Evolutionary conservation across 1,140 invertebrate genomes (phyloP).

Genomic region (Homarus americanus): DNA sequence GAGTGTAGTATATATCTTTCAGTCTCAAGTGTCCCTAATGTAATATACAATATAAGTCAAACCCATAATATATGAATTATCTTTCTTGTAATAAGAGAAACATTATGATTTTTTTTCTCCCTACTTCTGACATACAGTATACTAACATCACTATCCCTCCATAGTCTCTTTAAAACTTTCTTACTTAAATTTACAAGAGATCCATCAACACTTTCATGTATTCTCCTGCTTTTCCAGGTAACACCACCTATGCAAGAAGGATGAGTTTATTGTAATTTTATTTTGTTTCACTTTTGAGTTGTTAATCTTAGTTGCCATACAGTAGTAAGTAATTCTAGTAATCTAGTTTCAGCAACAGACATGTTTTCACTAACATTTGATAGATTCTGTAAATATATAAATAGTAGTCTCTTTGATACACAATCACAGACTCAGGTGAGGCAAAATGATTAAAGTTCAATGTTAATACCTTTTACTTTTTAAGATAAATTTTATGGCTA

Average conservation of each 20-base stretch:
- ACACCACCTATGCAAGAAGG: neutral
- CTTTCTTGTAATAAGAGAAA: too few relatives aligned
- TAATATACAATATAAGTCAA: too few relatives aligned
- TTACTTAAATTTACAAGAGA: neutral
- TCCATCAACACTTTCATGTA: neutral
- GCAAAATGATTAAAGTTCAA: neutral
- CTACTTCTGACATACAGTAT: too few relatives aligned
- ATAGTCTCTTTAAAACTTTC: too few relatives aligned
- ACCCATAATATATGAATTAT: too few relatives aligned
- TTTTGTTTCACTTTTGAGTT: neutral
- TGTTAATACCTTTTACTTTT: neutral
- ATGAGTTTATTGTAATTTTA: neutral
- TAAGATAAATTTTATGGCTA: neutral
- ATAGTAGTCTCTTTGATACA: neutral
- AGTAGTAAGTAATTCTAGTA: neutral
- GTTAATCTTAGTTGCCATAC: neutral
- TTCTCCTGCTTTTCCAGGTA: neutral
- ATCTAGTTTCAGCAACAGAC: neutral
- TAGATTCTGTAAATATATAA: neutral
- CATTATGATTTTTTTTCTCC: too few relatives aligned
- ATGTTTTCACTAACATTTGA: neutral
- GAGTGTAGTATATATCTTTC: too few relatives aligned
- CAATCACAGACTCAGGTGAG: neutral
- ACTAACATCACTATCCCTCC: too few relatives aligned
- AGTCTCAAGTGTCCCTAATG: too few relatives aligned